A percentile compares a stretch with the other conserved stretches of the same genome.
phyloP scores from a whole-genome alignment of 2,888 invertebrate species.

The Cantharis flavilabris region DNA sequence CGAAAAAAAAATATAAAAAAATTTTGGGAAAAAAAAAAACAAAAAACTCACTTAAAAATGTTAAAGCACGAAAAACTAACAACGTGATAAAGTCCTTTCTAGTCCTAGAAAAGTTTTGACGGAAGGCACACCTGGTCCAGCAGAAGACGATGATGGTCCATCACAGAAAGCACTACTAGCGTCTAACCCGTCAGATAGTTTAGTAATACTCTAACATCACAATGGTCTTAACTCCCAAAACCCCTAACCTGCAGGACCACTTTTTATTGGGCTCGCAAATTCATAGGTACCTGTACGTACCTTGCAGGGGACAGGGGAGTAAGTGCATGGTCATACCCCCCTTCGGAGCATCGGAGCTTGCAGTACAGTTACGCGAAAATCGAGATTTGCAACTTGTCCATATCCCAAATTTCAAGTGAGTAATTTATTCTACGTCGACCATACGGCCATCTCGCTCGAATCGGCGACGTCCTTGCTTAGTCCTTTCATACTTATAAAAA shows the following conservation, averaged over 20 bases:
- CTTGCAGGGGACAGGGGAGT: slow-evolving; percentile 47
- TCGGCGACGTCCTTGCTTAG: slow-evolving; percentile 16
- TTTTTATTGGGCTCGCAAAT: slow-evolving; percentile 67
- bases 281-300: slow-evolving; percentile 61
- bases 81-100: not conserved
- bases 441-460: slow-evolving; percentile 21
- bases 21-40: not conserved
- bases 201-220: slow-evolving; percentile 57
- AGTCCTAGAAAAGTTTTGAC: not conserved
- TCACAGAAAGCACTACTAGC: slow-evolving; percentile 45
- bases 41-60: not conserved
- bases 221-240: slow-evolving; percentile 52
- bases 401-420: slow-evolving; percentile 38
- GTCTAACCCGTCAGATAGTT: slow-evolving; percentile 56
- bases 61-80: not conserved
- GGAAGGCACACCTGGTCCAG: slow-evolving; percentile 41
- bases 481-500: slow-evolving; percentile 17
- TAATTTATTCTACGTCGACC: slow-evolving; percentile 34
- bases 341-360: slow-evolving; percentile 42
- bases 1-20: not conserved
- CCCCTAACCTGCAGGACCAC: slow-evolving; percentile 66
- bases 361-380: slow-evolving; percentile 55
- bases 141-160: slow-evolving; percentile 32
- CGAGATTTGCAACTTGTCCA: slow-evolving; percentile 51
- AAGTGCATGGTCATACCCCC: slow-evolving; percentile 45